Evolutionary conservation across 2,113 vertebrate genomes (phyloP).

Genomic region (Chinchilla lanigera): DNA sequence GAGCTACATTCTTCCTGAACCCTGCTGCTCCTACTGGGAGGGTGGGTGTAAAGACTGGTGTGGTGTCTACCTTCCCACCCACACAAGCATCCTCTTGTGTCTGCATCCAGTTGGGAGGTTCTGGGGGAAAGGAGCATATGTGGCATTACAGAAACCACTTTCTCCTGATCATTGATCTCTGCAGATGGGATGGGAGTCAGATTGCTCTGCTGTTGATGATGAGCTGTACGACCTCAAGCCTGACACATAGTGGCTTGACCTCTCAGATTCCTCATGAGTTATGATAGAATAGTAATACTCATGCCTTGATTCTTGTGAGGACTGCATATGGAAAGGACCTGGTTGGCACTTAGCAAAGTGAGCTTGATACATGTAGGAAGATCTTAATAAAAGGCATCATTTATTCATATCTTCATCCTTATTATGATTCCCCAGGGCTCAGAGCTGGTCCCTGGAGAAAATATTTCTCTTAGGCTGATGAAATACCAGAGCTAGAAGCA

Average conservation of each 20-base stretch:
- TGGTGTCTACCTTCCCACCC: not conserved
- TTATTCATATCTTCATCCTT: not conserved
- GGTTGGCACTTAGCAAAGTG: not conserved
- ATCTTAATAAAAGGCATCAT: constrained; percentile 33
- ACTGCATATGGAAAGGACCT: not conserved
- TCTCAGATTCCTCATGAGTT: not conserved
- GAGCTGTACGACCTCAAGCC: not conserved
- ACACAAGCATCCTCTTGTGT: not conserved
- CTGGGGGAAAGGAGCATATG: not conserved
- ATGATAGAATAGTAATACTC: not conserved
- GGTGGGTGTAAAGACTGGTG: rapidly evolving
- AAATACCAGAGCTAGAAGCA: not conserved
- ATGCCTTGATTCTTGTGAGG: not conserved
- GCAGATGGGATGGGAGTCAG: too few relatives aligned
- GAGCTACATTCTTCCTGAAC: not conserved
- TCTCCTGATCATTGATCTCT: not conserved
- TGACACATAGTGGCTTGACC: not conserved
- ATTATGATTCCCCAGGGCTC: not conserved
- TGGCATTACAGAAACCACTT: not conserved
- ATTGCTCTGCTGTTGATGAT: not conserved
- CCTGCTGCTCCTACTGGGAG: not conserved
- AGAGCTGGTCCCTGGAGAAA: not conserved
- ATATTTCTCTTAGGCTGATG: not conserved
- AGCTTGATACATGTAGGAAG: not conserved
- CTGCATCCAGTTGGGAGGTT: rapidly evolving